phyloP scores from a whole-genome alignment of 2,113 vertebrate genomes.

The Hippocampus zosterae region DNA sequence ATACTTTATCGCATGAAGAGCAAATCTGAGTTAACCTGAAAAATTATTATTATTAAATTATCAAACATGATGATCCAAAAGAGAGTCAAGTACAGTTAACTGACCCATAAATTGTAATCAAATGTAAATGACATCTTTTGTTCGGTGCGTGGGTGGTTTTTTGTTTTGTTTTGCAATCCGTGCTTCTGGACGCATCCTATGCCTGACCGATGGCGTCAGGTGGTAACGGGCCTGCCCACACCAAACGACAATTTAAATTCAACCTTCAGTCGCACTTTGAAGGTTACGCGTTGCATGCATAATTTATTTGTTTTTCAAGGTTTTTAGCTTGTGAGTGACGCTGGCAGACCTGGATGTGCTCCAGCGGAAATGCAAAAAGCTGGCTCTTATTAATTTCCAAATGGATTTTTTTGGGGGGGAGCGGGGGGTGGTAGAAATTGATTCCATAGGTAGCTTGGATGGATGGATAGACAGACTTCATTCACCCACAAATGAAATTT shows the following conservation, averaged over 20 bases:
- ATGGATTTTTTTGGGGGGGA: background rate
- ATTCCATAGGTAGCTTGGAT: background rate
- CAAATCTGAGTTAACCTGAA: background rate
- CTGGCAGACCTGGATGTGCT: background rate
- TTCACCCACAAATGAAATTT: too few relatives aligned
- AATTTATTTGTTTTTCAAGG: conserved; percentile 8
- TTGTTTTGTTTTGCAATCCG: background rate
- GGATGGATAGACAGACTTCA: background rate
- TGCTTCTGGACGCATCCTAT: background rate
- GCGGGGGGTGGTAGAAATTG: background rate
- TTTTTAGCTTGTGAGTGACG: conserved; percentile 10
- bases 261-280: conserved; percentile 9
- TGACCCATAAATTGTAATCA: background rate
- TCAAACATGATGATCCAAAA: background rate
- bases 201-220: background rate
- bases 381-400: background rate
- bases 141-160: background rate
- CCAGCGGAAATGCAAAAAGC: background rate
- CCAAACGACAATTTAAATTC: conserved; percentile 3
- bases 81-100: background rate
- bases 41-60: too few relatives aligned
- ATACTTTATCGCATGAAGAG: background rate
- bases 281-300: conserved; percentile 7
- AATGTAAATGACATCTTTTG: background rate
- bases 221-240: background rate